phyloP scores from a whole-genome alignment of 1,140 invertebrate species.

The Platyura marginata region DNA sequence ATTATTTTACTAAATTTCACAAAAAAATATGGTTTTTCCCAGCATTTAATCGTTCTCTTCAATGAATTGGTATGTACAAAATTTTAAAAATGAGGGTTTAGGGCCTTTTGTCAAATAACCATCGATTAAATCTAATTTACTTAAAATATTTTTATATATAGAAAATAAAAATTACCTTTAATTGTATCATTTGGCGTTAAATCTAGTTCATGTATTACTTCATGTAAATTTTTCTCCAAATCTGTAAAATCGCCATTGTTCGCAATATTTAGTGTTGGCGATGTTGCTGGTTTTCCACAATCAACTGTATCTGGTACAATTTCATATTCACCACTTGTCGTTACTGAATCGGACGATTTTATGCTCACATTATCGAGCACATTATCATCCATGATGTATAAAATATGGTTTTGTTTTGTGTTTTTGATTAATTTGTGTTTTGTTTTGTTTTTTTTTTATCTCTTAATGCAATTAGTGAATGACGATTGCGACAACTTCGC shows the following conservation, averaged over 20 bases:
- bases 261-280: slow-evolving; percentile 52
- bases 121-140: background rate
- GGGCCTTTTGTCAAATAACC: no score
- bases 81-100: no score
- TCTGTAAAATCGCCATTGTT: slow-evolving; percentile 53
- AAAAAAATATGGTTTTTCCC: no score
- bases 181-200: slow-evolving; percentile 9
- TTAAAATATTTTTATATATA: background rate
- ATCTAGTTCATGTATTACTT: slow-evolving; percentile 39
- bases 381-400: slow-evolving; percentile 57
- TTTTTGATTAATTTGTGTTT: no score
- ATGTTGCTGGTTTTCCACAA: slow-evolving; percentile 21
- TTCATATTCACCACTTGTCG: slow-evolving; percentile 70
- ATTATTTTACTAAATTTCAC: no score
- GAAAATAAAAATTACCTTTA: no score
- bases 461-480: no score
- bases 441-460: no score
- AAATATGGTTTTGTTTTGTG: no score
- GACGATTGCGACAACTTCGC: no score
- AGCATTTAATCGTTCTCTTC: no score
- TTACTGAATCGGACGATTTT: slow-evolving; percentile 63
- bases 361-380: slow-evolving; percentile 54
- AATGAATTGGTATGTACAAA: no score
- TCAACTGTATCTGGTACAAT: slow-evolving; percentile 36
- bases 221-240: slow-evolving; percentile 49